phyloP scores from a whole-genome alignment of 2,797 vertebrate genomes.

The Bufotes viridis region DNA sequence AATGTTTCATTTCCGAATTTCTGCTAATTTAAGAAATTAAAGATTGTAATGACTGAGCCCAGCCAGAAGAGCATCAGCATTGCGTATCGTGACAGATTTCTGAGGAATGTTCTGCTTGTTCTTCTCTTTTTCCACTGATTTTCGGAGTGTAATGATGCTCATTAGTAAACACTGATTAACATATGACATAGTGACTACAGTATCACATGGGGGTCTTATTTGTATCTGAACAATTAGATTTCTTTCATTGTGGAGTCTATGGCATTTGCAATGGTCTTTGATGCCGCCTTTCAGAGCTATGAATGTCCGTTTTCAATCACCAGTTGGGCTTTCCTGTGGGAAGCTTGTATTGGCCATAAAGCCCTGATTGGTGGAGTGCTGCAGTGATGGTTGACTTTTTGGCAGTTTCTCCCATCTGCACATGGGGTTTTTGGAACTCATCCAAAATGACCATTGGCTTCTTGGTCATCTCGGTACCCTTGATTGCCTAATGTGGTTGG shows the following conservation, averaged over 20 bases:
- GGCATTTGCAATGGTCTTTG: not conserved
- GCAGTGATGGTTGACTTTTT: no score
- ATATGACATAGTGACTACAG: not conserved
- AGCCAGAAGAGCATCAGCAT: constrained; percentile 10
- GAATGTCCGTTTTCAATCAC: no score
- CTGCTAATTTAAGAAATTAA: constrained; percentile 28
- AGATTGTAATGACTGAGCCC: not conserved
- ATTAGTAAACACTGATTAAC: constrained; percentile 10
- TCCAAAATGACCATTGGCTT: no score
- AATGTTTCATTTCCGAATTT: constrained; percentile 33
- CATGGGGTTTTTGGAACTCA: no score
- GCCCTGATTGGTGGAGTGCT: no score
- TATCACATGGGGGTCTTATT: not conserved
- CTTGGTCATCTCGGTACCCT: no score
- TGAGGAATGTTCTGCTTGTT: not conserved
- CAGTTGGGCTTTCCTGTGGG: no score
- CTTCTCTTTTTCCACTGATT: not conserved
- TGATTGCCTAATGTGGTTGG: no score
- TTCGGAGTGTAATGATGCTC: not conserved
- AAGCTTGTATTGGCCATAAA: no score
- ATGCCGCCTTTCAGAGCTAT: not conserved
- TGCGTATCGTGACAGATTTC: not conserved
- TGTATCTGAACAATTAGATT: not conserved
- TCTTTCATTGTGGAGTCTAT: no score
- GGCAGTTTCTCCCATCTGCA: no score